A percentile compares a stretch with the other conserved stretches of the same genome.
phyloP scores from a whole-genome alignment of 2,797 vertebrate species.

The Microchirus variegatus region DNA sequence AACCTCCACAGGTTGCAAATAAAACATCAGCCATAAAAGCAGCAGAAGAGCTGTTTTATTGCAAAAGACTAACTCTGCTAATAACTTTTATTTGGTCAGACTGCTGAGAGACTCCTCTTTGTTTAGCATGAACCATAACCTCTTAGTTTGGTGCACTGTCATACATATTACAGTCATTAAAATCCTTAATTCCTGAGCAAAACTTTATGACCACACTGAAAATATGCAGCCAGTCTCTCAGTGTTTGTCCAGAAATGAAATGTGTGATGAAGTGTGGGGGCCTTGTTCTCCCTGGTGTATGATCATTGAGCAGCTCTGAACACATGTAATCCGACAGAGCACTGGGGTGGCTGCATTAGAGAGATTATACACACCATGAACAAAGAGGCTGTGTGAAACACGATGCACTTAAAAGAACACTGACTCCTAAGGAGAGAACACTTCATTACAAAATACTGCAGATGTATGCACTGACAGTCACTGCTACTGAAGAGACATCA shows the following conservation, averaged over 20 bases:
- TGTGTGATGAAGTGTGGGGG: conserved; percentile 7
- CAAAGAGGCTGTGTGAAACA: conserved; percentile 3
- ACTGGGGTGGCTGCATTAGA: conserved; percentile 27
- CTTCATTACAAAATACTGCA: no score
- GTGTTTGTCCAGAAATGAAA: conserved; percentile 18
- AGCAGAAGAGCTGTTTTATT: conserved; percentile 10
- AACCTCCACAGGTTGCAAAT: conserved; percentile 11
- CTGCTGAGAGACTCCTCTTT: conserved; percentile 24
- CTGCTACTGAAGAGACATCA: background rate
- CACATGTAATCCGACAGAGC: conserved; percentile 46
- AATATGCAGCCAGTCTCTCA: background rate
- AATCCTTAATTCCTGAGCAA: background rate
- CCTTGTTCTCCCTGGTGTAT: conserved; percentile 15
- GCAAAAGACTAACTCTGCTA: conserved; percentile 19
- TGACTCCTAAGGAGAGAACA: no score
- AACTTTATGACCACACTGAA: background rate
- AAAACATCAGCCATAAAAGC: conserved; percentile 1
- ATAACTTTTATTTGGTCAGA: conserved; percentile 27
- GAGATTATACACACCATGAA: conserved; percentile 24
- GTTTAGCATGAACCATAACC: conserved; percentile 27
- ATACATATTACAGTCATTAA: background rate
- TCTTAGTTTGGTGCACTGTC: background rate
- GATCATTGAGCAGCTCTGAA: conserved; percentile 49
- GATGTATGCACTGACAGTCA: no score
- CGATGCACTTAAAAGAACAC: conserved; percentile 2